Percentiles rank a stretch among this genome's conserved stretches.
These are phyloP conservation scores for Chorisops tibialis DNA, from an alignment of 2,888 invertebrate species.

Conservation along the genomic window DNA sequence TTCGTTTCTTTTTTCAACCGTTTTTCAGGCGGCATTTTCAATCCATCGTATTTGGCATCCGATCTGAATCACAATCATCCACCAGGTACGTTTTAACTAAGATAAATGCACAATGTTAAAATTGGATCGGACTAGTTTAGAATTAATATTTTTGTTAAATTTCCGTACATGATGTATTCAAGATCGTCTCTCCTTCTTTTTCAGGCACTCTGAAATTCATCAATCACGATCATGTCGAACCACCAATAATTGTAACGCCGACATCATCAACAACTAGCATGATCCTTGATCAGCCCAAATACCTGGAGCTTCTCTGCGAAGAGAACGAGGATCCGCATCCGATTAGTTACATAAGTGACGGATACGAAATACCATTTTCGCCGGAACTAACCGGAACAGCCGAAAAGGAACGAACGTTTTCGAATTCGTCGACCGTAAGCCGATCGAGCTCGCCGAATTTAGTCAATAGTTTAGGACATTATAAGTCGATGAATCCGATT, in stretches of 20 bases:
- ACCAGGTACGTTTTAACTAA: conserved; percentile 22
- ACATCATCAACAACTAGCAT: conserved; percentile 31
- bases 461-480: conserved; percentile 26
- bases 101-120: not conserved
- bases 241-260: conserved; percentile 35
- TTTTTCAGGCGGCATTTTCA: conserved; percentile 65
- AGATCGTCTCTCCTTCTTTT: not conserved
- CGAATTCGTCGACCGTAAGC: conserved; percentile 36
- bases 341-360: conserved; percentile 30
- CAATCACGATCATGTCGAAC: conserved; percentile 32
- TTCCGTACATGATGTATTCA: not conserved
- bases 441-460: conserved; percentile 31
- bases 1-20: conserved; percentile 44
- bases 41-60: conserved; percentile 69
- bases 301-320: conserved; percentile 65
- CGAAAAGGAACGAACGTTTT: conserved; percentile 33
- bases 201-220: conserved; percentile 31
- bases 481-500: conserved; percentile 28
- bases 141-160: not conserved
- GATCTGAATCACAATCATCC: conserved; percentile 61
- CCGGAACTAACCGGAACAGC: not conserved
- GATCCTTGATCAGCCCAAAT: conserved; percentile 57
- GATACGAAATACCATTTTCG: conserved; percentile 36
- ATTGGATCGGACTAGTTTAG: not conserved
- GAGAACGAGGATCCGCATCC: conserved; percentile 47